These are phyloP conservation scores for Chaunax sp. DNA, from an alignment of 2,797 vertebrate genomes.

Conservation along the genomic window DNA sequence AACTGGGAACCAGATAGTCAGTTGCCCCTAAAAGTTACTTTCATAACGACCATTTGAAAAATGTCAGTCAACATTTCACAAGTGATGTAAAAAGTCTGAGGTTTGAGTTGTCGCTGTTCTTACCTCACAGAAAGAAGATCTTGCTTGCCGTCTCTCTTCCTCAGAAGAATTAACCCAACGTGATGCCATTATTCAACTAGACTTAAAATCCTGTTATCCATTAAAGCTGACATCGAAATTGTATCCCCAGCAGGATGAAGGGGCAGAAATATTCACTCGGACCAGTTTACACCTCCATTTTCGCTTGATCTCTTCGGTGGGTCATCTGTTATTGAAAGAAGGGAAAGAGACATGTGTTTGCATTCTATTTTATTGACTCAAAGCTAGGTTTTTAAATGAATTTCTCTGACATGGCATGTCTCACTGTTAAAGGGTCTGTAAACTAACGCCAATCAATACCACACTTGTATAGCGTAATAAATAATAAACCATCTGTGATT, in stretches of 20 bases:
- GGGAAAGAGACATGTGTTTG: not conserved
- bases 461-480: conserved; percentile 15
- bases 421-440: conserved; percentile 4
- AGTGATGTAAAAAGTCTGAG: not conserved
- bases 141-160: conserved; percentile 74
- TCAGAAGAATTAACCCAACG: conserved; percentile 86
- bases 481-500: conserved; percentile 36
- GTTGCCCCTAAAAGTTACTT: conserved; percentile 17
- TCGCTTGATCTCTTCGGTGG: conserved; percentile 34
- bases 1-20: conserved; percentile 39
- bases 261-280: conserved; percentile 21
- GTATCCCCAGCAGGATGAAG: conserved; percentile 47
- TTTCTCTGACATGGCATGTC: not conserved
- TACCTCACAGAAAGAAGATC: conserved; percentile 82
- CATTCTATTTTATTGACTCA: not conserved
- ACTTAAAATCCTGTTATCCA: conserved; percentile 80
- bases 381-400: not conserved
- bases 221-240: conserved; percentile 84
- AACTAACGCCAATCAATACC: conserved; percentile 32
- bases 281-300: conserved; percentile 56
- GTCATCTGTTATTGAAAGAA: conserved; percentile 56
- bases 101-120: conserved; percentile 18
- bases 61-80: not conserved
- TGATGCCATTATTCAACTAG: conserved; percentile 94
- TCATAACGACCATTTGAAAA: conserved; percentile 11